These are phyloP conservation scores for Anguilla pacifica DNA, from an alignment of 2,797 vertebrate genomes.

Conservation along the genomic window DNA sequence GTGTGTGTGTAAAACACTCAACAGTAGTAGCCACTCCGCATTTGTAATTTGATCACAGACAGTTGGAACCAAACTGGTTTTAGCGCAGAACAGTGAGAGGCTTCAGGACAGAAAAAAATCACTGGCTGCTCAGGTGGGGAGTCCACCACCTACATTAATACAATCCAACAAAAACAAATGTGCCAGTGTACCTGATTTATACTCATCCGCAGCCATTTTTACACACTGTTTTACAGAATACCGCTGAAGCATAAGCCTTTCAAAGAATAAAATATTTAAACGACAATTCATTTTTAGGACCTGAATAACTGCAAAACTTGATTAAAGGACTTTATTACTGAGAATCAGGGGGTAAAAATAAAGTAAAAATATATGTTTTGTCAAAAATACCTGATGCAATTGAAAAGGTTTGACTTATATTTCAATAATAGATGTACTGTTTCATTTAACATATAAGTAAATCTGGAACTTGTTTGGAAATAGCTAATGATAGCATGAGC, in stretches of 20 bases:
- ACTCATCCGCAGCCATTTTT: neutral
- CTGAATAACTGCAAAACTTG: neutral
- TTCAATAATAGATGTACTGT: neutral
- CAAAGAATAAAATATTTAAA: neutral
- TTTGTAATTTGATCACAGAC: neutral
- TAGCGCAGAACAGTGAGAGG: constrained; percentile 23
- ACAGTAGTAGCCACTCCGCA: neutral
- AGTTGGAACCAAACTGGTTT: constrained; percentile 4
- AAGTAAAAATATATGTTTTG: neutral
- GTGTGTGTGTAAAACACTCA: neutral
- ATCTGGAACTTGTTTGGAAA: neutral
- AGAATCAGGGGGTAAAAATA: neutral
- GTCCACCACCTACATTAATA: constrained; percentile 4
- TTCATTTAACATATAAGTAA: neutral
- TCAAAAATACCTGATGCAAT: neutral
- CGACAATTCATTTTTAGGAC: neutral
- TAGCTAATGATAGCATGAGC: neutral
- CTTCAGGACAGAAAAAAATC: constrained; percentile 19
- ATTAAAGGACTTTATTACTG: neutral
- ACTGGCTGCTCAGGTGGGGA: constrained; percentile 20
- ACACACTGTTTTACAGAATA: neutral
- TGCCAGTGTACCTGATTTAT: neutral
- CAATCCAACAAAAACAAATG: neutral
- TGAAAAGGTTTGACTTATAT: neutral
- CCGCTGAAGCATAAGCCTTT: neutral